Conservation (phyloP, 2,888 invertebrate genomes). For the Phyllotreta cruciferae region DNA sequence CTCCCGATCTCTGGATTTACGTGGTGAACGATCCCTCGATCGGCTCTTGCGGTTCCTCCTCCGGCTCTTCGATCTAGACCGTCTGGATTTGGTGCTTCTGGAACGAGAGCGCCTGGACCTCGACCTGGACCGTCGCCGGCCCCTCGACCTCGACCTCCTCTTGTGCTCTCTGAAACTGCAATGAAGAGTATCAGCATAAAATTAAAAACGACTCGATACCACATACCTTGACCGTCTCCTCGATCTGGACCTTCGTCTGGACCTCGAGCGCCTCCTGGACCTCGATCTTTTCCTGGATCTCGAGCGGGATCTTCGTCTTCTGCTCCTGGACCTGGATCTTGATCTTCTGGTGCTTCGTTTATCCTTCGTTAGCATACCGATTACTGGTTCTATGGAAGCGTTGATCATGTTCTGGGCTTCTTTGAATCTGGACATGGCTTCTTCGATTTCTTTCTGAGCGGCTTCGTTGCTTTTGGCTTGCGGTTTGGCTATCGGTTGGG, state of each 20-base stretch:
- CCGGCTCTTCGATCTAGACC: conserved; percentile 41
- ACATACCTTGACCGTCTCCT: conserved; percentile 55
- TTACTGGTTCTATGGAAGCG: conserved; percentile 91
- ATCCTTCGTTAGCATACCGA: conserved; percentile 85
- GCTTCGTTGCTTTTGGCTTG: conserved; percentile 96
- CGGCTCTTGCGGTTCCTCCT: conserved; percentile 34
- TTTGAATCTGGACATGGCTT: conserved; percentile 95
- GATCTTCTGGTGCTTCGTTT: conserved; percentile 68
- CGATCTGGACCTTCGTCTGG: conserved; percentile 56
- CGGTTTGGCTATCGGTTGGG: conserved; percentile 89
- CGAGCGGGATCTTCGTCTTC: conserved; percentile 68
- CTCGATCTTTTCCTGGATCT: conserved; percentile 63
- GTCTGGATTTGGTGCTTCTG: conserved; percentile 38
- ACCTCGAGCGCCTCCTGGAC: conserved; percentile 62
- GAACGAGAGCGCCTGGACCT: conserved; percentile 44
- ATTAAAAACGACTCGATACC: not conserved
- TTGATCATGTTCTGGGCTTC: conserved; percentile 95
- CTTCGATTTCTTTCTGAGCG: conserved; percentile 94
- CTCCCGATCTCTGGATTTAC: conserved; percentile 37
- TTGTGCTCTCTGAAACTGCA: conserved; percentile 65
- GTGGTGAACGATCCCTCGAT: conserved; percentile 29
- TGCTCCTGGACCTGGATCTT: conserved; percentile 57
- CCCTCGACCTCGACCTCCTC: conserved; percentile 65
- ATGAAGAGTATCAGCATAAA: not conserved
- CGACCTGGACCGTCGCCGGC: conserved; percentile 52